Evolutionary conservation across 2,113 vertebrate species (phyloP).

Genomic region (Bettongia penicillata): DNA sequence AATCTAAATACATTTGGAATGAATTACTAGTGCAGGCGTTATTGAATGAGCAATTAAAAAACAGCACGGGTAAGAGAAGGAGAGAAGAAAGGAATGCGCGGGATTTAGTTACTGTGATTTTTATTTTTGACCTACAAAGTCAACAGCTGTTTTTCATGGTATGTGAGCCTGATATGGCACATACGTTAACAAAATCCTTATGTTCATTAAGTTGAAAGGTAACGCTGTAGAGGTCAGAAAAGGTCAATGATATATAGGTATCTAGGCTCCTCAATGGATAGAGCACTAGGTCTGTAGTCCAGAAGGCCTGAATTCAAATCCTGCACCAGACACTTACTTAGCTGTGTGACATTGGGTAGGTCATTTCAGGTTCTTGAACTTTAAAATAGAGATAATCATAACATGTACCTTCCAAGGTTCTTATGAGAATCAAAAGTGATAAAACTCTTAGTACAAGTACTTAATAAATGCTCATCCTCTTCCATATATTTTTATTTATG

Average conservation of each 20-base stretch:
- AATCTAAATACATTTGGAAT: neutral
- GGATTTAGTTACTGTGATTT: neutral
- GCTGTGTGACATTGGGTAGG: neutral
- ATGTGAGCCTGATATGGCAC: neutral
- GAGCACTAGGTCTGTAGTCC: neutral
- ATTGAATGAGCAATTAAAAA: neutral
- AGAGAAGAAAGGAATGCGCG: neutral
- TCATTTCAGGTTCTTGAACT: neutral
- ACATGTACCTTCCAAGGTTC: neutral
- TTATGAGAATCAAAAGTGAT: neutral
- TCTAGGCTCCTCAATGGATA: neutral
- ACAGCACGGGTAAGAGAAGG: neutral
- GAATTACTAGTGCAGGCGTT: constrained; percentile 2
- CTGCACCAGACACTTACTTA: neutral
- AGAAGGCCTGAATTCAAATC: neutral
- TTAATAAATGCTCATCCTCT: neutral
- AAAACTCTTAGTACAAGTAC: neutral
- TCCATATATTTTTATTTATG: neutral
- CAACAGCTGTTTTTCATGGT: neutral
- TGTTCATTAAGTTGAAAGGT: neutral
- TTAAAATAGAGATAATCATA: neutral
- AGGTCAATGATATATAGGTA: neutral
- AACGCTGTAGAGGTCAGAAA: neutral
- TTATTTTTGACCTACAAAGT: neutral
- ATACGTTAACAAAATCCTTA: neutral